Percentiles rank a stretch among this genome's conserved stretches.
Evolutionary conservation across 2,888 invertebrate genomes (phyloP).

Genomic region (Mesopsocus fuscifrons): DNA sequence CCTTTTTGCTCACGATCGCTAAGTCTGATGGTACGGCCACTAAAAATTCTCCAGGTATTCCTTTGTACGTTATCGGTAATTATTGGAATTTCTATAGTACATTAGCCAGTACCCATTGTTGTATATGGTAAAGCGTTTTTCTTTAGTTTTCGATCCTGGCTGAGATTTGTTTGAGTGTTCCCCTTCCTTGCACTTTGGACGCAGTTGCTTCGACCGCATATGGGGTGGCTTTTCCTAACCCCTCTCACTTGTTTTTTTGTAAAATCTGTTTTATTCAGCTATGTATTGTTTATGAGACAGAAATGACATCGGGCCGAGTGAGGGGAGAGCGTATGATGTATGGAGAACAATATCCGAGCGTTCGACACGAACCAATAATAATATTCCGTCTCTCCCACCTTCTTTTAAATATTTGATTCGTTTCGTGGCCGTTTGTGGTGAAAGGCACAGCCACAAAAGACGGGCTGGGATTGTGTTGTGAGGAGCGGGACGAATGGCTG

Average conservation of each 20-base stretch:
- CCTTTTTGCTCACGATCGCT: too few species aligned
- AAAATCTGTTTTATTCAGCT: not conserved
- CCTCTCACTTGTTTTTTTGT: not conserved
- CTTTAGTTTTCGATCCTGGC: too few species aligned
- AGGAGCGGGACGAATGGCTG: not conserved
- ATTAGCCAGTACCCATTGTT: too few species aligned
- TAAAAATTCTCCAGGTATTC: too few species aligned
- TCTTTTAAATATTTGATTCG: not conserved
- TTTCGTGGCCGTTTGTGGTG: not conserved
- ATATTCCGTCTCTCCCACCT: not conserved
- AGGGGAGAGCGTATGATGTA: not conserved
- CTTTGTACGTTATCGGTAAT: too few species aligned
- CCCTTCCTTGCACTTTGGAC: too few species aligned
- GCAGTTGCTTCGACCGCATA: not conserved
- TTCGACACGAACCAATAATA: not conserved
- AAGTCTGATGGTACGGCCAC: too few species aligned
- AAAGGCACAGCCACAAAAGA: not conserved
- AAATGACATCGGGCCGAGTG: slow-evolving; percentile 2
- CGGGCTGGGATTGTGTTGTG: not conserved
- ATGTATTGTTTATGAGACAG: slow-evolving; percentile 10
- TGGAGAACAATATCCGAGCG: not conserved
- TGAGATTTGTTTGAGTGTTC: too few species aligned
- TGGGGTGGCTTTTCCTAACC: not conserved
- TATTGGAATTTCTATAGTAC: too few species aligned
- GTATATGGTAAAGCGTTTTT: too few species aligned